Evolutionary conservation across 2,113 vertebrate genomes (phyloP), one percentile per base, ranked within the genome.

Genomic region (Xyrauchen texanus): DNA sequence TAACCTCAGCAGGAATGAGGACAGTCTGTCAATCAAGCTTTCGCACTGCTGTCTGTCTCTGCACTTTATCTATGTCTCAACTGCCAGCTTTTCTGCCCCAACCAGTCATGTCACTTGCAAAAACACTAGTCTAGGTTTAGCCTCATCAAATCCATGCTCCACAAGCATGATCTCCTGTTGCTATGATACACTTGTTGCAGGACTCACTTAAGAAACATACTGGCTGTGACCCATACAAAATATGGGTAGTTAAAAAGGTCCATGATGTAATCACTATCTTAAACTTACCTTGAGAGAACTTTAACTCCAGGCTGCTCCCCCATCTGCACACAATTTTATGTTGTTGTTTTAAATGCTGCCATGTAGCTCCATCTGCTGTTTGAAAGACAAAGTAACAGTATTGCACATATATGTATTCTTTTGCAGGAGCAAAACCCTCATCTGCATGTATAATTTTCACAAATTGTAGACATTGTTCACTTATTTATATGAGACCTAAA

Each of bases 21-120:
- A 77, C n/a, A 3, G 72, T 78, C 70, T 83, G 83, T 66, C 85
- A 87, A 47, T 85, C 85, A 83, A 15, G 62, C 80, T 85, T 84
- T 82, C 58, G 21, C 21, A 1, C 21, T 34, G 21, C 21, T 34
- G 21, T 34, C 21, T 34, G 21, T 34, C 21, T 34, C 21, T 34
- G 21, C 21, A 82, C 53, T 72, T 80, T 63, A 83, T 68, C 68
- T 73, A 11, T 58, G 44, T 68, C 21, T 80, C 72, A 67, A 11
- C 68, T 68, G 52, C 69, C 78, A 66, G 58, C 76, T 68, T 71
- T 71, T 84, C 80, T 86, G 83, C 81, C 81, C 77, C 58, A 62
- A 81, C 81, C 81, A 81, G 75, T 78, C 68, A 83, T 53, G 76
- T 79, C 78, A 81, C 81, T 61, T 73, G 44, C 76, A 58, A 80